phyloP scores from a whole-genome alignment of 2,888 invertebrate genomes.

The Diarsia brunnea region DNA sequence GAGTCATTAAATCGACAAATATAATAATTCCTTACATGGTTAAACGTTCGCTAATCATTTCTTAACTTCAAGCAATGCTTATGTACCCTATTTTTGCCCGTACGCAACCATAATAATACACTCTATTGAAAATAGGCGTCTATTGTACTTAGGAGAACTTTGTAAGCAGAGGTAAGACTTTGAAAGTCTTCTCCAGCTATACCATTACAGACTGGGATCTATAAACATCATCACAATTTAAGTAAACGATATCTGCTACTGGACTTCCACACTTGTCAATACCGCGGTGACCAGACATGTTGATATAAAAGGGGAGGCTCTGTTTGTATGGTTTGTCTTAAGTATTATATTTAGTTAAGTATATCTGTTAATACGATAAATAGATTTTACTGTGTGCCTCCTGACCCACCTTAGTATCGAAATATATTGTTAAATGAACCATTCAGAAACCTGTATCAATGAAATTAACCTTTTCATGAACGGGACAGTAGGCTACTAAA shows the following conservation, averaged over 20 bases:
- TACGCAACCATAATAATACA: not conserved
- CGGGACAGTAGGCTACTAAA: not conserved
- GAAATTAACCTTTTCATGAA: slow-evolving; percentile 13
- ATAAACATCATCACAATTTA: no score
- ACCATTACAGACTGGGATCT: not conserved
- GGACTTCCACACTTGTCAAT: not conserved
- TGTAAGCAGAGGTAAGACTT: not conserved
- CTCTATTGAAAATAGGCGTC: not conserved
- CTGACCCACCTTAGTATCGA: not conserved
- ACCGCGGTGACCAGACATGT: not conserved
- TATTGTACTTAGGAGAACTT: not conserved
- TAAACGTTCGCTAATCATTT: not conserved
- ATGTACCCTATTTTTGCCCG: not conserved
- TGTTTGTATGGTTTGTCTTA: not conserved
- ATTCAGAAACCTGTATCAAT: slow-evolving; percentile 7
- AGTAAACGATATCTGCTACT: not conserved
- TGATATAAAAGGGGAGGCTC: not conserved
- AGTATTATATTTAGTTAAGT: not conserved
- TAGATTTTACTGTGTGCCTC: slow-evolving; percentile 1
- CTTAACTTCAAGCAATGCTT: not conserved
- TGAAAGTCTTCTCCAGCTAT: not conserved
- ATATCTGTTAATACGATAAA: not conserved
- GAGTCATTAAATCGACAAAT: not conserved
- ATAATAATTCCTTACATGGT: no score
- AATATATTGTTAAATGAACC: slow-evolving; percentile 3